Percentiles rank a stretch among this genome's conserved stretches.
These are phyloP conservation scores for Ridgeia piscesae DNA, from an alignment of 1,140 invertebrate genomes.

Conservation along the genomic window DNA sequence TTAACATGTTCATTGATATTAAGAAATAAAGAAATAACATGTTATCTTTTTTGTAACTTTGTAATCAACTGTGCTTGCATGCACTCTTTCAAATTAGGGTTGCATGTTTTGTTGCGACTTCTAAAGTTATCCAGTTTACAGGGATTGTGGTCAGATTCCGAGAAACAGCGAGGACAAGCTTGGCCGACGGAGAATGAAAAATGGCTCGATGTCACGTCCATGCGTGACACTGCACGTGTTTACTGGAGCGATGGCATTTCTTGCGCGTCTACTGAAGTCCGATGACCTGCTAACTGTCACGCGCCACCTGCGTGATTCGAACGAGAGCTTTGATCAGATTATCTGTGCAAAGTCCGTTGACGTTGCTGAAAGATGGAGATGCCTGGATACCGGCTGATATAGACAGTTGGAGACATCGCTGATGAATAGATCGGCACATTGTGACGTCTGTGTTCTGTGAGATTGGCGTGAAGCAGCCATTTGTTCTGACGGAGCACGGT, in stretches of 20 bases:
- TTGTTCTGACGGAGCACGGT: background rate
- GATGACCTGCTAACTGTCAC: background rate
- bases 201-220: background rate
- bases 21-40: background rate
- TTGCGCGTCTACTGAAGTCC: background rate
- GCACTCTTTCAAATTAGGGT: background rate
- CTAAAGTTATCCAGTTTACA: background rate
- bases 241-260: background rate
- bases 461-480: background rate
- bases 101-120: background rate
- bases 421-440: background rate
- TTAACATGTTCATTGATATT: background rate
- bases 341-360: background rate
- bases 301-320: background rate
- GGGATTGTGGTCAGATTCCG: background rate
- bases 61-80: background rate
- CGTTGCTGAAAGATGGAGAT: background rate
- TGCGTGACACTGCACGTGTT: background rate
- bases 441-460: background rate
- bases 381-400: background rate
- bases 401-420: background rate
- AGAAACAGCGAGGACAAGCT: background rate
- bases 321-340: background rate
- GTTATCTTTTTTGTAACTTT: background rate
- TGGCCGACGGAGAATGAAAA: background rate